Evolutionary conservation across 2,113 vertebrate species (phyloP), one percentile per base, ranked within the genome.

Genomic region (Petromus typicus): DNA sequence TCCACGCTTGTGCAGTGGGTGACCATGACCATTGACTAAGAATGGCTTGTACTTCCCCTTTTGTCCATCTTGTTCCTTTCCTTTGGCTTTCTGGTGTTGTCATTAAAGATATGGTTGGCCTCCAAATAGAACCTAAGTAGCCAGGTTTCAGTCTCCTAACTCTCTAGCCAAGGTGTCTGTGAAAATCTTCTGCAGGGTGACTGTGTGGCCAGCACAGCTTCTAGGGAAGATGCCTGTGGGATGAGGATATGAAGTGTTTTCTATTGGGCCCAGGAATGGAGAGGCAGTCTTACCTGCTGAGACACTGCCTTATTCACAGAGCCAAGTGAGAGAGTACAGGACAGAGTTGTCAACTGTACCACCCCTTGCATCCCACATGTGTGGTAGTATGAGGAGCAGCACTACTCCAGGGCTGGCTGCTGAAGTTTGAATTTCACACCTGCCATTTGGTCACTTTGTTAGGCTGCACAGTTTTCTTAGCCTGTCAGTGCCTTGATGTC

Each of bases 1-100:
- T 80, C 34, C 7, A 12, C 2, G 0, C 32, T 12, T 54, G 32
- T 16, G 37, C 34, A 37, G 0, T 1, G 25, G 13, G 63, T 8
- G 12, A 30, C 40, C 13, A 27, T 37, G 27, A 56, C 18, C 3
- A 40, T 34, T 4, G 0, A 4, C 37, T 48, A 37, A 57, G 84
- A 63, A 17, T 7, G 32, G 57, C 22, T 45, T 69, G 66, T 45
- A 30, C 51, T 37, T 69, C 6, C 9, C 1, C 0, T 57, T 12
- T 48, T 14, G 27, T 75, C 37, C 37, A 45, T 63, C 80, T 82
- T 67, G 40, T 34, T 59, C 67, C 34, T 45, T 93, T 34, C 54
- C 0, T 2, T 54, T 89, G 63, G 7, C 20, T 22, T 79, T 37
- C 66, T 45, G 4, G 6, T 61, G 27, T 32, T n/a, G 54, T 51